Conservation (phyloP, 2,113 vertebrate genomes). For the Neotoma lepida region DNA sequence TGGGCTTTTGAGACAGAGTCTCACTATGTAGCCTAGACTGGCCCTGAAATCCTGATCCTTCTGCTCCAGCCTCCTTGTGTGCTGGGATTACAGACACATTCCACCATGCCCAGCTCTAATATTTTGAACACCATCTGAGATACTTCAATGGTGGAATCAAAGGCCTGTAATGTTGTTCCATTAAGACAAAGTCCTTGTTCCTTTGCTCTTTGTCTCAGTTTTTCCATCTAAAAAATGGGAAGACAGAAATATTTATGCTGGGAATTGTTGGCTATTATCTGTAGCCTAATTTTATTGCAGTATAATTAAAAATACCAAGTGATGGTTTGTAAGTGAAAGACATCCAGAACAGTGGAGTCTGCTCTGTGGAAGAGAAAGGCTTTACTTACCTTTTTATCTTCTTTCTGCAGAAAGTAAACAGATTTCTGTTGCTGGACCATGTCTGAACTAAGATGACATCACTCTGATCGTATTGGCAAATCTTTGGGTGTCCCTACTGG, state of each 20-base stretch:
- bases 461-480: background rate
- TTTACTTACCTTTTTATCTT: background rate
- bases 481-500: constrained; percentile 21
- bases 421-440: background rate
- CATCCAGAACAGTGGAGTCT: background rate
- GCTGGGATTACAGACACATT: background rate
- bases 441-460: background rate
- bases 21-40: background rate
- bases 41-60: background rate
- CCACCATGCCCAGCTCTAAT: background rate
- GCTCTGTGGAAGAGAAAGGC: background rate
- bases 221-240: background rate
- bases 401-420: background rate
- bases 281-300: background rate
- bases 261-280: background rate
- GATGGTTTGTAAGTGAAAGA: background rate
- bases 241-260: background rate
- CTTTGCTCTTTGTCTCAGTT: background rate
- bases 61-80: background rate
- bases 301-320: background rate
- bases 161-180: background rate
- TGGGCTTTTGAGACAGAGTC: background rate
- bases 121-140: background rate
- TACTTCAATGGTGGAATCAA: background rate
- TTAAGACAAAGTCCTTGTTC: background rate